phyloP scores from a whole-genome alignment of 2,113 vertebrate species.

The Cyphomyrus discorhynchus region DNA sequence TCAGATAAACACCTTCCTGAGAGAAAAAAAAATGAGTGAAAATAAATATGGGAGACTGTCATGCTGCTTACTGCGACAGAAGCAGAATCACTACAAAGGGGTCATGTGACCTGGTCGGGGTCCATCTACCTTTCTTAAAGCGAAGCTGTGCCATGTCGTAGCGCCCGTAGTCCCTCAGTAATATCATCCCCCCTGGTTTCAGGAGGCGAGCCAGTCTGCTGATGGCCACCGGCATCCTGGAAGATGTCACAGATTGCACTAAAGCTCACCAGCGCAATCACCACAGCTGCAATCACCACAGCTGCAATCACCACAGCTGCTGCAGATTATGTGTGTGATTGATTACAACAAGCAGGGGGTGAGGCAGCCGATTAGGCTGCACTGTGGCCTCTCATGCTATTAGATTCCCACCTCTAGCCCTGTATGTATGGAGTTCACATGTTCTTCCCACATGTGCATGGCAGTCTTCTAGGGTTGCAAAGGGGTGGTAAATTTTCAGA shows the following conservation, averaged over 20 bases:
- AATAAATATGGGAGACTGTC: background rate
- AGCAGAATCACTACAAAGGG: background rate
- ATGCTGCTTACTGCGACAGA: background rate
- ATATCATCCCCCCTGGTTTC: constrained; percentile 80
- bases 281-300: background rate
- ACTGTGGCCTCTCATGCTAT: background rate
- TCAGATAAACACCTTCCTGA: constrained; percentile 88
- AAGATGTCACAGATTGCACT: background rate
- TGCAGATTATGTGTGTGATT: background rate
- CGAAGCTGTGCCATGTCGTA: constrained; percentile 94
- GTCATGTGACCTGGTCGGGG: background rate
- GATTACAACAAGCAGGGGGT: background rate
- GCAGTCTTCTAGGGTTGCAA: no score
- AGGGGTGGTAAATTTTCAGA: no score
- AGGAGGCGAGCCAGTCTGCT: constrained; percentile 70
- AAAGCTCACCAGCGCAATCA: background rate
- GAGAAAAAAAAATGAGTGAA: background rate
- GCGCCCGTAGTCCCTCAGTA: constrained; percentile 91
- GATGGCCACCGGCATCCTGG: constrained; percentile 77
- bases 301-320: background rate
- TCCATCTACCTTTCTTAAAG: constrained; percentile 84
- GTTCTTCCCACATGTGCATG: background rate
- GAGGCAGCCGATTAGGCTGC: background rate
- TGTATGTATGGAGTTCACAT: background rate
- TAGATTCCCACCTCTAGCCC: background rate